Percentiles rank a stretch among this genome's conserved stretches.
phyloP scores from a whole-genome alignment of 2,113 vertebrate species.

The Platichthys flesus region DNA sequence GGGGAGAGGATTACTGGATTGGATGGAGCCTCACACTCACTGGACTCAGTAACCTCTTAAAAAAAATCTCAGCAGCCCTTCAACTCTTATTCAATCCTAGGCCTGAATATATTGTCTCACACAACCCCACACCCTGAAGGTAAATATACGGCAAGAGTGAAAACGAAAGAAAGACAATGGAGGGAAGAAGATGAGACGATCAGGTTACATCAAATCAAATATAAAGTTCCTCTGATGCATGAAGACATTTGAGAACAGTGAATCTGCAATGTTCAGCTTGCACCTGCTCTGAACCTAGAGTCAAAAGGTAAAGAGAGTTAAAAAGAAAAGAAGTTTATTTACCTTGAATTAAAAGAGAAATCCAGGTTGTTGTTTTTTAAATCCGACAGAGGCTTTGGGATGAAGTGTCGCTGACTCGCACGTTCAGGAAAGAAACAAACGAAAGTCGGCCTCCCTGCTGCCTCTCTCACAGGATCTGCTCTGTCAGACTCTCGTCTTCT shows the following conservation, averaged over 20 bases:
- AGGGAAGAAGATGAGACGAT: not conserved
- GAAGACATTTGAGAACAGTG: slow-evolving; percentile 5
- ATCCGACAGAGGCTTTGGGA: slow-evolving; percentile 43
- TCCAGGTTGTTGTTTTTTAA: slow-evolving; percentile 28
- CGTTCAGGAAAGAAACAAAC: slow-evolving; percentile 23
- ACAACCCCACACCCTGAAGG: slow-evolving; percentile 45
- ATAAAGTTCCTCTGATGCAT: not conserved
- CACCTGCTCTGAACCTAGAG: slow-evolving; percentile 64
- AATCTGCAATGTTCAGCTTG: slow-evolving; percentile 4
- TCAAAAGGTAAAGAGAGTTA: not conserved
- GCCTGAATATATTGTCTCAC: slow-evolving; percentile 20
- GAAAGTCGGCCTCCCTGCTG: slow-evolving; percentile 40
- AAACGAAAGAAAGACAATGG: not conserved
- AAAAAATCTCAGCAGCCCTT: not conserved
- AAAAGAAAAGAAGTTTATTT: slow-evolving; percentile 10
- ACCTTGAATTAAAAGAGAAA: slow-evolving; percentile 55
- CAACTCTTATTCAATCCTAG: not conserved
- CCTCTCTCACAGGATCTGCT: slow-evolving; percentile 53
- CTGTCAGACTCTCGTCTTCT: slow-evolving; percentile 57
- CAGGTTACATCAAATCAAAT: no score
- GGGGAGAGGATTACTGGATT: slow-evolving; percentile 26
- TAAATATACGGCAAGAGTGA: slow-evolving; percentile 36
- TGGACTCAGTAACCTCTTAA: slow-evolving; percentile 27
- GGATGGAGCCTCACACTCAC: slow-evolving; percentile 1
- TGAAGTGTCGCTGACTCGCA: slow-evolving; percentile 32